Evolutionary conservation across 2,888 invertebrate genomes (phyloP), one percentile per base, ranked within the genome.

Genomic region (Eustalomyia histrio): DNA sequence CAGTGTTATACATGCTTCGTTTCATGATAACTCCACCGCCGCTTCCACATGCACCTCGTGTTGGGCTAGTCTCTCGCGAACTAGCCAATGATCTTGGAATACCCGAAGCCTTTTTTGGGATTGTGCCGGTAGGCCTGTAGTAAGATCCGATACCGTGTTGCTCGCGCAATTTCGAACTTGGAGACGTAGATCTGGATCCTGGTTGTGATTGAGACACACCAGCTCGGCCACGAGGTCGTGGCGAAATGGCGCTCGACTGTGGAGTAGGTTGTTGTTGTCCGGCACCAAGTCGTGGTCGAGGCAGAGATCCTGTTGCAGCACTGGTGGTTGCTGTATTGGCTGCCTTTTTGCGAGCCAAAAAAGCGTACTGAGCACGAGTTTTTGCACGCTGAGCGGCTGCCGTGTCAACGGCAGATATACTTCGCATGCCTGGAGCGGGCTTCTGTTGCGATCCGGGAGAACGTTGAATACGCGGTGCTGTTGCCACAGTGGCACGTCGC

Each of bases 151-250:
- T 67, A 9, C 84, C 93, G 71, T 93, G 92, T 83, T 92, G 95
- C 87, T 96, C 96, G 75, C 94, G 94, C 83, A 95, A 91, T 82
- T 97, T 94, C 0, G 97, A 96, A 74, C 97, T 96, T 0, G 99
- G 98, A 0, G 98, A 98, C 67, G 97, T 97, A 5, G 97, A 97
- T 52, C 99, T 93, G 85, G 98, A 98, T 61, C 97, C 96, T 8
- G 99, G 98, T 92, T 98, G 98, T 55, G 97, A 98, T 92, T 98
- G 98, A 2, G 97, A 97, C 12, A 96, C 95, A 16, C 96, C 95
- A 2, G 95, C 93, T 21, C 95, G 93, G 84, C 92, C 93, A 84
- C 92, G 94, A 6, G 84, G 60, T 3, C 87, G 84, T 2, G 87
- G 85, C 12, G 87, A 72, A 16, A 80, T 91, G 88, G 92, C 84